Evolutionary conservation across 2,113 vertebrate genomes (phyloP).

Genomic region (Choloepus hoffmanni): DNA sequence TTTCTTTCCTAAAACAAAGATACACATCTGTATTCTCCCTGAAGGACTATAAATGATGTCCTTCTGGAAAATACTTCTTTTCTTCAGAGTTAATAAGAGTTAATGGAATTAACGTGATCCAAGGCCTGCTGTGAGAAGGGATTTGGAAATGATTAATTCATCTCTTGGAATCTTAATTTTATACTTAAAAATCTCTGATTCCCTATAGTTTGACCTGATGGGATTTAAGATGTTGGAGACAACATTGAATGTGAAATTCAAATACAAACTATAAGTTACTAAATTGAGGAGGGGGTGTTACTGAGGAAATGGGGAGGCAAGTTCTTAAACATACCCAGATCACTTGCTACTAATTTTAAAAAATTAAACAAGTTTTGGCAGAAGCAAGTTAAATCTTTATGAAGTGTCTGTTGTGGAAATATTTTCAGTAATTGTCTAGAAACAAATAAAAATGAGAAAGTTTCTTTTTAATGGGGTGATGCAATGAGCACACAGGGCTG

Average conservation of each 20-base stretch:
- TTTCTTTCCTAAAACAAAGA: neutral
- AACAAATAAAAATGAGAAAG: neutral
- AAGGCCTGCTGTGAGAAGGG: neutral
- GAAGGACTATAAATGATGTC: neutral
- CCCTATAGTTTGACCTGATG: neutral
- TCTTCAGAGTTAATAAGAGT: neutral
- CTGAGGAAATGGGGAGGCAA: neutral
- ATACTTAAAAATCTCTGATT: neutral
- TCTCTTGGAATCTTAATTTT: neutral
- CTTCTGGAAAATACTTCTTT: neutral
- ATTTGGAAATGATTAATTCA: neutral
- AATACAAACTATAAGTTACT: neutral
- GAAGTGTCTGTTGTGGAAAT: neutral
- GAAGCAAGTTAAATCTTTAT: slow-evolving; percentile 22
- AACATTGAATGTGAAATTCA: neutral
- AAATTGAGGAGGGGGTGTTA: neutral
- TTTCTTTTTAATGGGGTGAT: neutral
- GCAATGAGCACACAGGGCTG: rapidly evolving
- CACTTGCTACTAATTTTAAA: neutral
- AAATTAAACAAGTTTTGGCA: neutral
- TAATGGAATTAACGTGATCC: neutral
- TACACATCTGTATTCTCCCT: neutral
- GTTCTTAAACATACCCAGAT: neutral
- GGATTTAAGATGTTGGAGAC: neutral
- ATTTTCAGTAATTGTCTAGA: neutral